Evolutionary conservation across 2,888 invertebrate genomes (phyloP).

Genomic region (Andrena bucephala): DNA sequence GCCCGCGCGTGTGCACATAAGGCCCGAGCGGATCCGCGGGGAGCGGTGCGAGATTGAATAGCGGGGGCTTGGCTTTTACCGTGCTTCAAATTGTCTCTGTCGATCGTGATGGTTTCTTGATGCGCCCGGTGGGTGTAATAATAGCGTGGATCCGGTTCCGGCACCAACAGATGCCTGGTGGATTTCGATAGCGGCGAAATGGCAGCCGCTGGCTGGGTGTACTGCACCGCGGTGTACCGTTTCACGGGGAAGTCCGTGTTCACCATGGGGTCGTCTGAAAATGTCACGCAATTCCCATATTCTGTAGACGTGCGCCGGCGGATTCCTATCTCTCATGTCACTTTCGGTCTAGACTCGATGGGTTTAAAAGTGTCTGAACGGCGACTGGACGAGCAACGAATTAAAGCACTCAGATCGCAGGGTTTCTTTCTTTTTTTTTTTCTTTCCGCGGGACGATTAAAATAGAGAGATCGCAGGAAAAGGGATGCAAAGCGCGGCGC

Average conservation of each 20-base stretch:
- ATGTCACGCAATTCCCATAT: conserved; percentile 48
- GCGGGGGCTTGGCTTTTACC: conserved; percentile 73
- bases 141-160: conserved; percentile 88
- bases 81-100: conserved; percentile 83
- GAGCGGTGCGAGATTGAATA: not conserved
- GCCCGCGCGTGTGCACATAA: not conserved
- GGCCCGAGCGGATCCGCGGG: not conserved
- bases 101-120: conserved; percentile 83
- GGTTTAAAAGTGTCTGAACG: conserved; percentile 1
- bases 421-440: not conserved
- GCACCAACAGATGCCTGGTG: conserved; percentile 91
- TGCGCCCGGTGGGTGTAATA: conserved; percentile 87
- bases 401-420: not conserved
- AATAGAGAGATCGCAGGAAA: no score
- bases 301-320: not conserved
- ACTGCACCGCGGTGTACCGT: conserved; percentile 92
- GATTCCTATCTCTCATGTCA: not conserved
- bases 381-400: conserved; percentile 39
- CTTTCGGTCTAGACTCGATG: not conserved
- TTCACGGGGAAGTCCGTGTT: conserved; percentile 92
- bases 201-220: conserved; percentile 92
- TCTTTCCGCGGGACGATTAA: not conserved
- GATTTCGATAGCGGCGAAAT: conserved; percentile 91
- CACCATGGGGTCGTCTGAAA: conserved; percentile 88
- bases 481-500: no score